phyloP scores from a whole-genome alignment of 2,113 vertebrate species.

The Xenopus laevis region DNA sequence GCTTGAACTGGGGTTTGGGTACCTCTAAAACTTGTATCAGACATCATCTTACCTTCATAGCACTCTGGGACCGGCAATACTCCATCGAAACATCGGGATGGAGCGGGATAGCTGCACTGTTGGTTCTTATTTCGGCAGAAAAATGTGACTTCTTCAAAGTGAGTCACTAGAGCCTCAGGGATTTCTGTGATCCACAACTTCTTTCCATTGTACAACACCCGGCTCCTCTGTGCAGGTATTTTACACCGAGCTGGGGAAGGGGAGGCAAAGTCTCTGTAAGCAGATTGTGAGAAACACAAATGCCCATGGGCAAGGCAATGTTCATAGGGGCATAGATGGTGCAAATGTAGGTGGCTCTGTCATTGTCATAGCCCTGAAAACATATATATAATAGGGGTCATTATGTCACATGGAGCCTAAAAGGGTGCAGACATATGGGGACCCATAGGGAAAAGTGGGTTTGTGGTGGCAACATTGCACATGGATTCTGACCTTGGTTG shows the following conservation, averaged over 20 bases:
- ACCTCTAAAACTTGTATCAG: too few relatives aligned
- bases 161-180: constrained; percentile 53
- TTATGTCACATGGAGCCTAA: too few relatives aligned
- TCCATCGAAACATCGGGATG: constrained; percentile 64
- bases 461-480: too few relatives aligned
- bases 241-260: constrained; percentile 62
- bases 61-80: constrained; percentile 63
- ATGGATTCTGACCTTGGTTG: too few relatives aligned
- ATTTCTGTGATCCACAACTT: constrained; percentile 71
- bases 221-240: constrained; percentile 68
- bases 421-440: too few relatives aligned
- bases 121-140: constrained; percentile 60
- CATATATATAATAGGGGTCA: too few relatives aligned
- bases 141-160: constrained; percentile 61
- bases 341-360: too few relatives aligned
- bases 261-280: neutral
- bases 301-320: too few relatives aligned
- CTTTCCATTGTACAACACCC: constrained; percentile 61
- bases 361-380: neutral
- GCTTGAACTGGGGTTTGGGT: too few relatives aligned
- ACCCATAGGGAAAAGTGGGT: too few relatives aligned
- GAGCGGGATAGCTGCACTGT: constrained; percentile 55
- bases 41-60: constrained; percentile 64
- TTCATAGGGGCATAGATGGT: too few relatives aligned
- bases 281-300: neutral